Evolutionary conservation across 2,113 vertebrate species (phyloP), one percentile per base, ranked within the genome.

Genomic region (Lophius piscatorius): DNA sequence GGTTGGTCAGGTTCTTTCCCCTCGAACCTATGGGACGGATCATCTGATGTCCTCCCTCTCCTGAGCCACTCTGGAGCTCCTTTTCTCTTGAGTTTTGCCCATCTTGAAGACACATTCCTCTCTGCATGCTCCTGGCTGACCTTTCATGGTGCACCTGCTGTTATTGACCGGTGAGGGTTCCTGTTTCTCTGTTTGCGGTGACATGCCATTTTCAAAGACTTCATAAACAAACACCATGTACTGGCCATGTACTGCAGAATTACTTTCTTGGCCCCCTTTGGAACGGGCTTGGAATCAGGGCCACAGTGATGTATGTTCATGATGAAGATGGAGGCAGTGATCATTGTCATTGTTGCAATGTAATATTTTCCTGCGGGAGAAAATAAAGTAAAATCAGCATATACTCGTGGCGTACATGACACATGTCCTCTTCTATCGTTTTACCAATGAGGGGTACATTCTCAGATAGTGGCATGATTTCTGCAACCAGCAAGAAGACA

Each of bases 261-360:
- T 65, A 95, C 69, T 4, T 63, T 78, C 29, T 85, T 91, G 11
- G 94, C 95, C 94, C 94, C 96, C 49, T 81, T 84, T 0, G 95
- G 94, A 41, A 97, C 92, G 0, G 94, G 92, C 12, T 88, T 89
- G 2, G 93, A 94, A 5, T 93, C 93, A 0, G 94, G 94, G 2
- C 95, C 94, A 2, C 95, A 95, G 85, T 96, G 93, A 73, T 97
- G 94, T 54, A 96, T 75, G 51, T 93, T 96, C 93, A 96, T 95
- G 78, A 96, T 92, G 74, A 97, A 94, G 81, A 97, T 96, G 63
- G 95, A 97, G 71, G 93, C 92, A 0, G 95, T 95, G 76, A 95
- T 93, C 93, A 97, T 93, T 33, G 95, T 94, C 95, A 97, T 97
- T 3, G 94, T 97, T 60, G 94, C 94, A 6, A 97, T 95, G 86